Percentiles rank a stretch among this genome's conserved stretches.
phyloP scores from a whole-genome alignment of 2,888 invertebrate genomes.

The Acrocyrtus sp. region DNA sequence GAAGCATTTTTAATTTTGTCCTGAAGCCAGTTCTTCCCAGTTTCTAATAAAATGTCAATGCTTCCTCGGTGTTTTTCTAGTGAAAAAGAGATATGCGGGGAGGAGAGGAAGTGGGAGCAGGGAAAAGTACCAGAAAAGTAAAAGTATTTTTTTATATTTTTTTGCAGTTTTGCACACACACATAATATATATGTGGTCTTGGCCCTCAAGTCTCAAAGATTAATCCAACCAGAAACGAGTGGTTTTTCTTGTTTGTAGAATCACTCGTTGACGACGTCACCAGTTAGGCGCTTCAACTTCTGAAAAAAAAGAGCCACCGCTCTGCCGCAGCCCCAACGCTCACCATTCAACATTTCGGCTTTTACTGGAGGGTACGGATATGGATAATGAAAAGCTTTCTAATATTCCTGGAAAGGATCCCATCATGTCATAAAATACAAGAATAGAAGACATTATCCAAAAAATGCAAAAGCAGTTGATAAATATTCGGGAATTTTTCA shows the following conservation, averaged over 20 bases:
- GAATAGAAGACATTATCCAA: neutral
- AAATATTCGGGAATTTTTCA: too few species aligned
- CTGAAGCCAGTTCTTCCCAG: conserved; percentile 43
- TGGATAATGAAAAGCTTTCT: conserved; percentile 16
- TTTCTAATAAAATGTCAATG: conserved; percentile 53
- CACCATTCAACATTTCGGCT: conserved; percentile 7
- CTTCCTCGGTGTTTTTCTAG: conserved; percentile 35
- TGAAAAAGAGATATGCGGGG: conserved; percentile 4
- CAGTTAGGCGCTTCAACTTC: conserved; percentile 27
- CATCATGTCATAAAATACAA: neutral
- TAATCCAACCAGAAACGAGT: conserved; percentile 53
- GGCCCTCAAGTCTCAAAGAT: conserved; percentile 42
- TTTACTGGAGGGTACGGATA: conserved; percentile 1
- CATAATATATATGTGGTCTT: neutral
- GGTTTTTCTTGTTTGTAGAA: conserved; percentile 50
- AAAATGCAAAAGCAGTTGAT: neutral
- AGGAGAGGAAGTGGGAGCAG: neutral
- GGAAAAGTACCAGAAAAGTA: neutral
- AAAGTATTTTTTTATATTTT: neutral
- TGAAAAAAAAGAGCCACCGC: conserved; percentile 10
- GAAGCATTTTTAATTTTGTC: conserved; percentile 53
- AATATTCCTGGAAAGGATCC: neutral
- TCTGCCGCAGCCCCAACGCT: conserved; percentile 7
- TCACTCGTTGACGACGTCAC: conserved; percentile 31
- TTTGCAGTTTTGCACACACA: neutral